A percentile compares a stretch with the other conserved stretches of the same genome.
These are phyloP conservation scores for Ceyx margarethae DNA, from an alignment of 2,113 vertebrate species.

Conservation along the genomic window DNA sequence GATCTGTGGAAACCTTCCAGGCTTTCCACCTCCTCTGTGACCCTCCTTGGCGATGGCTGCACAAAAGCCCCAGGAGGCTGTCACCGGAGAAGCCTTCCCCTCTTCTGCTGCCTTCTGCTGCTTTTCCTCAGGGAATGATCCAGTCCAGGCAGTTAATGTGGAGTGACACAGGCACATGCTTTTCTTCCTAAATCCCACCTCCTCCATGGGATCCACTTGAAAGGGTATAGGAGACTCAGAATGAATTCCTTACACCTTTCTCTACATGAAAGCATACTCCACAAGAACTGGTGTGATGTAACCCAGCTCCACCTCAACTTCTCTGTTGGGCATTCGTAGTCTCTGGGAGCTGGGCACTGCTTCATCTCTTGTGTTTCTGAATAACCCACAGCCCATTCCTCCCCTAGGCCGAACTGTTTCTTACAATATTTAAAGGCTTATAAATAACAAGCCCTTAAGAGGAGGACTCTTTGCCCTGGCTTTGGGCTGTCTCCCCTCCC, in stretches of 20 bases:
- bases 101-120: background rate
- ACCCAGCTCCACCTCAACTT: background rate
- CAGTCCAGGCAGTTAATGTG: background rate
- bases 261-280: background rate
- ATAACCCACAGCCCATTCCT: fast-evolving
- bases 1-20: background rate
- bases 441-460: background rate
- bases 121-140: fast-evolving
- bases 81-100: background rate
- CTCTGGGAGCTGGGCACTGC: background rate
- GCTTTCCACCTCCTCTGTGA: background rate
- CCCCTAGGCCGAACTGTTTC: background rate
- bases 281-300: background rate
- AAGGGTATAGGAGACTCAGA: background rate
- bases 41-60: background rate
- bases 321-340: background rate
- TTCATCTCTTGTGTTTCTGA: background rate
- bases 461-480: background rate
- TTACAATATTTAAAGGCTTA: background rate
- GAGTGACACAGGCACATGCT: background rate
- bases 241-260: background rate
- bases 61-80: background rate
- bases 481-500: background rate
- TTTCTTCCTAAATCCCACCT: background rate
- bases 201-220: background rate